These are phyloP conservation scores for Avahi laniger DNA, from an alignment of 2,797 vertebrate genomes.

Conservation along the genomic window DNA sequence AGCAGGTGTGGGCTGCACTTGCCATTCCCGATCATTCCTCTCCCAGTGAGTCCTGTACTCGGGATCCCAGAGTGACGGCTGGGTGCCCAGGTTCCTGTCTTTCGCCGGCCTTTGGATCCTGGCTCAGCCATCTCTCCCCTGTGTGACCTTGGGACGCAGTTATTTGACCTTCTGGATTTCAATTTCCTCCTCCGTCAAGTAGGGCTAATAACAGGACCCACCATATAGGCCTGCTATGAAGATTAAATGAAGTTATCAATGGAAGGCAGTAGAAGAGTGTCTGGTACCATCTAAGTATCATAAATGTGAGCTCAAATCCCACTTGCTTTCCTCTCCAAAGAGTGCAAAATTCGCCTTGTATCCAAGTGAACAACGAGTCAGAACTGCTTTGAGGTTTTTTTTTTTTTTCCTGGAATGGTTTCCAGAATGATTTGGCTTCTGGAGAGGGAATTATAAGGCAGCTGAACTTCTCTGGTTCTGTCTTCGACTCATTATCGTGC, in stretches of 20 bases:
- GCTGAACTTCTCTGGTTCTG: constrained; percentile 70
- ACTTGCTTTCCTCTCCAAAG: neutral
- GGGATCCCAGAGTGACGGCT: neutral
- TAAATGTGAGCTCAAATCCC: constrained; percentile 12
- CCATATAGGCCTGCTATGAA: neutral
- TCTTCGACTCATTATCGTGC: constrained; percentile 71
- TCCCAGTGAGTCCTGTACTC: neutral
- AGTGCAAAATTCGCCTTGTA: neutral
- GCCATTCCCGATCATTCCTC: neutral
- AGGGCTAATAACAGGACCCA: neutral
- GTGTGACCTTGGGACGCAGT: neutral
- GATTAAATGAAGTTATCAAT: neutral
- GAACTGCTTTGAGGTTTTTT: neutral
- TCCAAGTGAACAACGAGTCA: constrained; percentile 21
- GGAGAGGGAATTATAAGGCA: constrained; percentile 68
- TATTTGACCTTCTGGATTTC: constrained; percentile 6
- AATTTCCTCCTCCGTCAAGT: neutral
- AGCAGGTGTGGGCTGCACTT: rapidly evolving
- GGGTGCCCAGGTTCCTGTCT: neutral
- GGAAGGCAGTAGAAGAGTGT: neutral
- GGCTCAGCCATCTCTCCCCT: neutral
- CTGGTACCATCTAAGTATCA: neutral
- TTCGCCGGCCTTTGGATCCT: neutral
- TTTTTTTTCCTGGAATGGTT: constrained; percentile 54
- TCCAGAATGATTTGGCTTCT: constrained; percentile 64